Base-by-base conservation (phyloP, 2,797 vertebrate genomes). In the Apogon hyalosoma region DNA sequence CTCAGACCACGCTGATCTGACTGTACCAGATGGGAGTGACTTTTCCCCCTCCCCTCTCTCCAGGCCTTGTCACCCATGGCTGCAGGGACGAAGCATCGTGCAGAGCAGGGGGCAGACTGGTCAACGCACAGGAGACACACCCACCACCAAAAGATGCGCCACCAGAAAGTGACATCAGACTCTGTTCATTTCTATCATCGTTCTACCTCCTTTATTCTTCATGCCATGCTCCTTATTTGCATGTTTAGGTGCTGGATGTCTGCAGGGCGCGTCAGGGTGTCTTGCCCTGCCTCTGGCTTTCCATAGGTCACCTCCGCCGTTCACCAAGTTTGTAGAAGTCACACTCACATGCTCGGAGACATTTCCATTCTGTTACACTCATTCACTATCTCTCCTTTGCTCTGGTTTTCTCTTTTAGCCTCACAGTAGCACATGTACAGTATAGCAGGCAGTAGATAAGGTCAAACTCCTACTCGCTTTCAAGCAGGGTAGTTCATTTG, bases 1-100 rank as follows among this genome's bases (percentile, higher is more conserved):
- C 80, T 85, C 78, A 76, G 82, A 84, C 87, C 78, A 69, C 12
- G 48, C 74, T 93, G 93, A 93, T 91, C 85, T 15, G 71, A 77
- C 80, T 92, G 90, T 77, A 92, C 89, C 91, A 93, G 91, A 94
- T 93, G 90, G 85, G 87, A 92, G 77, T 92, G 93, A 94, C 93
- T 91, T 73, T 53, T 53, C 73, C 73, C 82, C 77, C 77, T 7
- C 65, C 77, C 76, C 52, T 72, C 82, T 80, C 86, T 77, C 48
- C 79, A 64, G 89, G 89, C 79, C 79, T 79, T 81, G 87, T 91
- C 91, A 90, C 83, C 66, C 45, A 63, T 71, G 66, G 88, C 92
- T 87, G 71, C 70, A 46, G 77, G 86, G 84, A 73, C 74, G 58
- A 62, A 70, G 73, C 77, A 65, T 64, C 61, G 28, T 63, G 63